Evolutionary conservation across 2,888 invertebrate genomes (phyloP), one percentile per base, ranked within the genome.

Genomic region (Leptopilina drosophilae): DNA sequence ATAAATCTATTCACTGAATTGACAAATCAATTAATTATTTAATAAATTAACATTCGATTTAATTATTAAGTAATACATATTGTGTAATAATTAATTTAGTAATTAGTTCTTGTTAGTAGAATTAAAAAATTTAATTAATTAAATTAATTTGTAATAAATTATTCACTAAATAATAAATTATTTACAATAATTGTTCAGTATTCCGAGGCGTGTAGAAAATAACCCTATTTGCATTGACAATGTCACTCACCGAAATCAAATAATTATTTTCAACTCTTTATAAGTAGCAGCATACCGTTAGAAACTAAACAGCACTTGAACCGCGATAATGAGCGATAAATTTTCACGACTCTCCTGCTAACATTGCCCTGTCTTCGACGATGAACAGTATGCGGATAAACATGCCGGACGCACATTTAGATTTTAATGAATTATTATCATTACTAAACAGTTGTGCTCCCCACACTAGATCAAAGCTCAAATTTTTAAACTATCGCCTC

Each of bases 291-390:
- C 12, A 14, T 69, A 12, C 53, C 69, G 69, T 69, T 69, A 69
- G n/a, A 66, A 26, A 26, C 20, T 53, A 4, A 26, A 20, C 46
- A 20, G 15, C 20, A 26, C 67, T 69, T 20, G 67, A 46, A 14
- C 26, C 14, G 69, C 53, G 53, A 69, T 69, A 69, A 69, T 69
- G 69, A 53, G 69, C 69, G 69, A 69, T 69, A 69, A 53, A 69
- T 69, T 69, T 69, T 69, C 69, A 69, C 53, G 26, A 20, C 53
- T 67, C 67, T 69, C 46, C 49, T 69, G 14, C 53, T n/a, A 20
- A 69, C 14, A 53, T 2, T 53, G 53, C 53, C 26, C 26, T 53
- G 49, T 69, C 53, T 49, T 69, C 53, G 26, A 69, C 33, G 33
- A 33, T 33, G 33, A 33, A 33, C 33, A 33, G 33, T 33, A 33